Conservation (phyloP, 2,888 invertebrate species). For the Pilophorus perplexus region DNA sequence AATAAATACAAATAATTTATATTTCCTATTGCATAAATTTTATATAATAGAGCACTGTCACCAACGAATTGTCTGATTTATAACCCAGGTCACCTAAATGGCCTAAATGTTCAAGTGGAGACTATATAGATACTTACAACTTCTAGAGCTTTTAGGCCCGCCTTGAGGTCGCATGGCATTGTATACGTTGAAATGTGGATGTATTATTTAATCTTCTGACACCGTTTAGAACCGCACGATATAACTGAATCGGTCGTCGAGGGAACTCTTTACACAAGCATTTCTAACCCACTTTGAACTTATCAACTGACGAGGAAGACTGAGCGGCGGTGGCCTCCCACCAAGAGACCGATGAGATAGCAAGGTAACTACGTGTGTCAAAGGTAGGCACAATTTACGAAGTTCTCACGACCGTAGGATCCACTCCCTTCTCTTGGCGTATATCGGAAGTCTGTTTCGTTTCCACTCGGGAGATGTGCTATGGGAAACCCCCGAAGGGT, state of each 20-base stretch:
- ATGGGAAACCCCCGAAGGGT: constrained; percentile 5
- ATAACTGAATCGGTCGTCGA: constrained; percentile 5
- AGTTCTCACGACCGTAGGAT: neutral
- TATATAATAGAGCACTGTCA: no score
- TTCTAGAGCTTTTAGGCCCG: constrained; percentile 40
- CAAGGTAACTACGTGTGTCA: neutral
- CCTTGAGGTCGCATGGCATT: constrained; percentile 46
- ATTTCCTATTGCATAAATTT: no score
- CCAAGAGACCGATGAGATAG: neutral
- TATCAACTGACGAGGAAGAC: constrained; percentile 21
- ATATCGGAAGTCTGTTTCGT: neutral
- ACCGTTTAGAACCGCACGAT: neutral
- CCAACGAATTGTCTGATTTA: no score
- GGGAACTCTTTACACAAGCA: constrained; percentile 24
- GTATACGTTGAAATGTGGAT: no score
- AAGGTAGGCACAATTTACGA: neutral
- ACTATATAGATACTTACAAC: constrained; percentile 43
- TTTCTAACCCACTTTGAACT: constrained; percentile 37
- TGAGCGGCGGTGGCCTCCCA: constrained; percentile 18
- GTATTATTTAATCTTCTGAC: neutral
- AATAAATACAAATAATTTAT: no score
- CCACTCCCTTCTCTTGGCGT: neutral
- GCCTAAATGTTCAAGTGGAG: no score
- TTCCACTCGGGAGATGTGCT: neutral
- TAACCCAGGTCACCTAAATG: no score